Base-by-base conservation (phyloP, 2,888 invertebrate species). In the Mimachlamys varia region DNA sequence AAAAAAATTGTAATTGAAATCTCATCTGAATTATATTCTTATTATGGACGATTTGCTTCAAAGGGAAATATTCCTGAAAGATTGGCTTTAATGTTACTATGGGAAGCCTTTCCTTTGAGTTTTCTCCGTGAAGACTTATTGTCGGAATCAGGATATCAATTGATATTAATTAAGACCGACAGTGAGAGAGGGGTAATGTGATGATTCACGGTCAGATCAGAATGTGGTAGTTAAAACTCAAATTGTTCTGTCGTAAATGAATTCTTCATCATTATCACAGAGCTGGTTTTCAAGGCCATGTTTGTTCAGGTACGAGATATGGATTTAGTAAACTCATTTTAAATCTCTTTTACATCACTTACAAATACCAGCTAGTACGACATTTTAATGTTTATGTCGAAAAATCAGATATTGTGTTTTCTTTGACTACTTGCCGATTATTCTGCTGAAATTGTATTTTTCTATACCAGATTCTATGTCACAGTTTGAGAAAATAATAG, bases 231-330 rank as follows among this genome's bases (percentile, higher is more conserved):
- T 76, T 76, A 76, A 33, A 5, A 76, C 33, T 33, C 17, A 33
- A 76, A 76, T 76, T 76, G 76, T 76, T 76, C 76, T 33, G 13
- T 76, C 76, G 27, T 76, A 76, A 76, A 76, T 76, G 76, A 27
- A 76, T 76, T 76, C 27, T 33, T 76, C 76, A 33, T 76, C 76
- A 76, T 76, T 76, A 76, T 44, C 44, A 76, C 7, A 33, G 76
- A 7, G 76, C 2, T 76, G 7, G 4, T 76, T 76, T 33, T 76
- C 76, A 76, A 76, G 27, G 76, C 33, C 76, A 27, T 27, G n/a
- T 58, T 4, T 58, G 2, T 58, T 58, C 22, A 0, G 58, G 58
- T 58, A n/a, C 22, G 2, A 0, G 10, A 58, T n/a, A 19, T 58
- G 22, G 19, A 58, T 3, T 22, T 2, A 58, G 3, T 19, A 58